phyloP scores from a whole-genome alignment of 92 coral and sea anemone genomes.

The Parazoanthus swiftii region DNA sequence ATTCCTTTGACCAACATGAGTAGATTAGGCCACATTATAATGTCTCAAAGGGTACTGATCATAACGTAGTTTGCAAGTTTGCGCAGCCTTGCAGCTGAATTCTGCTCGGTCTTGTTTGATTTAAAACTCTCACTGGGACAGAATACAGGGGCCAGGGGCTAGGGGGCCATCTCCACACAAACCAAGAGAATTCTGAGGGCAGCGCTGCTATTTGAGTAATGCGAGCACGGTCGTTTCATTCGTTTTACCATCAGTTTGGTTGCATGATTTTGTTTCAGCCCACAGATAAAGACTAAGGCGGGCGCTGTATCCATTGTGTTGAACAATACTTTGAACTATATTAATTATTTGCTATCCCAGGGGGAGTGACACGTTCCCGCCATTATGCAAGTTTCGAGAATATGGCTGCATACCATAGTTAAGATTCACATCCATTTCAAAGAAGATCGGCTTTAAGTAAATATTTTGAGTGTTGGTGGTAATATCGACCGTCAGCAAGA shows the following conservation, averaged over 20 bases:
- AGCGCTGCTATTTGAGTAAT: not conserved
- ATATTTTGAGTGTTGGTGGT: too few relatives aligned
- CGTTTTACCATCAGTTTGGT: not conserved
- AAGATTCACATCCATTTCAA: too few relatives aligned
- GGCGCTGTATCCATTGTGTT: not conserved
- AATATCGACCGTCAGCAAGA: too few relatives aligned
- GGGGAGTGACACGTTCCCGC: not conserved
- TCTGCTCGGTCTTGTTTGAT: not conserved
- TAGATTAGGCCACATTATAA: too few relatives aligned
- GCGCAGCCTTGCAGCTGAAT: not conserved
- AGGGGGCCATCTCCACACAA: not conserved
- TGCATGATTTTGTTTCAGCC: not conserved
- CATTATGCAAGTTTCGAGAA: too few relatives aligned
- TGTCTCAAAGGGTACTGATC: not conserved
- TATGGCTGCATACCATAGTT: too few relatives aligned
- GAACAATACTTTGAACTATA: not conserved
- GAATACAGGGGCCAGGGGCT: not conserved
- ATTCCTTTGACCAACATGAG: too few relatives aligned
- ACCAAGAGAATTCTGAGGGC: not conserved
- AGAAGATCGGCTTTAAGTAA: too few relatives aligned
- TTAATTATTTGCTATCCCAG: not conserved
- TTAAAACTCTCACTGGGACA: not conserved
- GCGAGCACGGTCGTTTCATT: conserved; percentile 1
- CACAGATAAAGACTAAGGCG: not conserved
- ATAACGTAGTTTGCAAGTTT: not conserved